phyloP scores from a whole-genome alignment of 2,113 vertebrate species.

The Bufo bufo region DNA sequence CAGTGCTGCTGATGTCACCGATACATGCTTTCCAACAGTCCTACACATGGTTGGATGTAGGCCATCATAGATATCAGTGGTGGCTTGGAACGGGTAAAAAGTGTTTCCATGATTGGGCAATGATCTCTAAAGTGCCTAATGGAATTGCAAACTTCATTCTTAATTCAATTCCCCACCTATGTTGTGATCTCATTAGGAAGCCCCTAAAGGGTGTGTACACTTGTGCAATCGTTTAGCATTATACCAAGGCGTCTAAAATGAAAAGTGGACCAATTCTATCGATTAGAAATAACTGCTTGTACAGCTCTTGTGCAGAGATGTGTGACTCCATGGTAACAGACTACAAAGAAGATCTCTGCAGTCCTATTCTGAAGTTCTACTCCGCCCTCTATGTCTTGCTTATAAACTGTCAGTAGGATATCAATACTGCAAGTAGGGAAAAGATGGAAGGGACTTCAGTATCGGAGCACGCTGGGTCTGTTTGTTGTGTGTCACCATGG shows the following conservation, averaged over 20 bases:
- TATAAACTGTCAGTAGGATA: neutral
- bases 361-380: neutral
- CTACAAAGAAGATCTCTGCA: neutral
- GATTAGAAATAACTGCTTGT: neutral
- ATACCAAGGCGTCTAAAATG: neutral
- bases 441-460: neutral
- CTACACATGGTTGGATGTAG: neutral
- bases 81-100: neutral
- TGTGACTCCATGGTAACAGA: neutral
- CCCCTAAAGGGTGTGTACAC: neutral
- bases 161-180: no score
- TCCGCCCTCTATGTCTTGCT: neutral
- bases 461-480: neutral
- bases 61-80: no score
- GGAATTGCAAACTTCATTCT: neutral
- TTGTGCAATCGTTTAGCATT: neutral
- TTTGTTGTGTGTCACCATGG: neutral
- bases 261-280: neutral
- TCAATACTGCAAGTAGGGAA: neutral
- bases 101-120: neutral
- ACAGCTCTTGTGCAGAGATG: neutral
- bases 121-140: slow-evolving; percentile 4
- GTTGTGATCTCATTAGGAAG: neutral
- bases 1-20: neutral
- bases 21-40: neutral